phyloP scores from a whole-genome alignment of 2,888 invertebrate genomes.

The Gari tellinella region DNA sequence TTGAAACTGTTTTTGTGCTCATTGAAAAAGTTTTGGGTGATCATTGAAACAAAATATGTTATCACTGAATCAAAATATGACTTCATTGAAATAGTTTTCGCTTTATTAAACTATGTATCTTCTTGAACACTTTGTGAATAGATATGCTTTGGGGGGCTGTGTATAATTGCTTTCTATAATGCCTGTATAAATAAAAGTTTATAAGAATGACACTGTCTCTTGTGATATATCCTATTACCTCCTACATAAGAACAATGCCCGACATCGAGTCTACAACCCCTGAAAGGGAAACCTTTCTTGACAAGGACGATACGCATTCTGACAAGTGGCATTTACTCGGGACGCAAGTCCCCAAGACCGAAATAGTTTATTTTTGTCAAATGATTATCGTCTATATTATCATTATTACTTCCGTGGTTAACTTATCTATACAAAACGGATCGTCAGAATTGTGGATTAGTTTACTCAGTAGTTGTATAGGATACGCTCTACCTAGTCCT shows the following conservation, averaged over 20 bases:
- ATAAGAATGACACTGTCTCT: too few species aligned
- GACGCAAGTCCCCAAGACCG: constrained; percentile 35
- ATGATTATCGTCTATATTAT: constrained; percentile 47
- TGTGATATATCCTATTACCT: too few species aligned
- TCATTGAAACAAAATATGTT: too few species aligned
- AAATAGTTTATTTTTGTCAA: constrained; percentile 56
- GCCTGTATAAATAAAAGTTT: too few species aligned
- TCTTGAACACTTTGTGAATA: too few species aligned
- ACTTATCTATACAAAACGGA: constrained; percentile 38
- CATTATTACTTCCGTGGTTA: constrained; percentile 47
- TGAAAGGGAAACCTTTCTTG: constrained; percentile 20
- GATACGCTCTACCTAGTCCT: constrained; percentile 32
- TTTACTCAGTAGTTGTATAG: constrained; percentile 36
- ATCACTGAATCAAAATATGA: too few species aligned
- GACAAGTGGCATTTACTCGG: constrained; percentile 49
- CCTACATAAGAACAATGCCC: constrained; percentile 7
- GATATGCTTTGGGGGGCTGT: too few species aligned
- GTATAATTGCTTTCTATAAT: too few species aligned
- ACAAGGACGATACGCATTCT: constrained; percentile 9
- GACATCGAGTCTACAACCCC: neutral
- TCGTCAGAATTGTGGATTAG: constrained; percentile 37
- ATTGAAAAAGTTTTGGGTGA: too few species aligned
- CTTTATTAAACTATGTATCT: too few species aligned
- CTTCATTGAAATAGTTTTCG: too few species aligned
- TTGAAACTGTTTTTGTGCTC: too few species aligned